Evolutionary conservation across 2,113 vertebrate genomes (phyloP), one percentile per base, ranked within the genome.

Genomic region (Planiliza haematocheilus): DNA sequence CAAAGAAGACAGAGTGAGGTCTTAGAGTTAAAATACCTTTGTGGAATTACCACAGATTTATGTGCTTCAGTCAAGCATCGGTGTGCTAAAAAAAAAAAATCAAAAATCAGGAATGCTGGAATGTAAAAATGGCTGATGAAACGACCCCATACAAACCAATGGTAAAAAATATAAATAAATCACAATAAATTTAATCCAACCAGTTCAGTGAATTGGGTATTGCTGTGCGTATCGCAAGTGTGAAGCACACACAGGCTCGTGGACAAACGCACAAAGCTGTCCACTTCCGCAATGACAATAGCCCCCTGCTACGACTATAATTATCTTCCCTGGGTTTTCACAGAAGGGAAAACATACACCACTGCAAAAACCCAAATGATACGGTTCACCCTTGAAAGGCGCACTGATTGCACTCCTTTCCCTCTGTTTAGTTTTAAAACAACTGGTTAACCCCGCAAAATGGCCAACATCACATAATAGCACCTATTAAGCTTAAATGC

Each of bases 291-390:
- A 39, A 11, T 42, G 20, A 41, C 68, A 68, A 62, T 36, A 36
- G 17, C 39, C 72, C 17, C 16, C 34, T 59, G 51, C 34, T 49
- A 49, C 9, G 17, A 64, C 20, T 45, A 11, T 64, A 63, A 69
- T 77, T 50, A 50, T 53, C 42, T 34, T 18, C 16, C 16, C 8
- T 56, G 12, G 39, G 21, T 55, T 62, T 62, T 2, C n/a, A 1
- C 48, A 61, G 24, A 65, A 53, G 4, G 14, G 13, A 48, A 71
- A 39, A 21, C 4, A 20, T 11, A 3, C 21, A 1, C 2, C 7
- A 7, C 1, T 18, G 20, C 14, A 41, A 46, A 41, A 43, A 36
- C 10, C 12, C 17, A 76, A 65, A 66, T 45, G 17, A 43, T 9
- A 43, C 1, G 3, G 6, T 52, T 53, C 13, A 12, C 7, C 13